Percentiles rank a stretch among this genome's conserved stretches.
Evolutionary conservation across 2,888 invertebrate genomes (phyloP).

Genomic region (Megalurothrips usitatus): DNA sequence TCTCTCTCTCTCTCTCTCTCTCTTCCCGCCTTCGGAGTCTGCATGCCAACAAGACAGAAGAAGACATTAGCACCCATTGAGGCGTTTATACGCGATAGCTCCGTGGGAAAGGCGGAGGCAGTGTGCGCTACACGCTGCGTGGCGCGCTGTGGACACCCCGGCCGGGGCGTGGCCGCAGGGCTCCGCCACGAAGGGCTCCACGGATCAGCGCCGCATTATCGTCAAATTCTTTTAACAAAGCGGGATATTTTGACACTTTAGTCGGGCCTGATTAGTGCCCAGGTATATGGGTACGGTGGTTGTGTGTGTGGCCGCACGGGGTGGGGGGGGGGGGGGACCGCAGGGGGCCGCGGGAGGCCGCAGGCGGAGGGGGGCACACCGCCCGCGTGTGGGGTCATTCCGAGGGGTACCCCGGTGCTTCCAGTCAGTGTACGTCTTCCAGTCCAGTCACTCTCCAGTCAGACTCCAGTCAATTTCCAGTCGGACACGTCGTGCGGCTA

Average conservation of each 20-base stretch:
- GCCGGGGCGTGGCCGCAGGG: no score
- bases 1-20: no score
- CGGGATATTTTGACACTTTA: conserved; percentile 21
- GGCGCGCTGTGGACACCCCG: not conserved
- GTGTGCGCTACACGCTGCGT: no score
- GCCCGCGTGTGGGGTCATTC: no score
- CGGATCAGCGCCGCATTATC: not conserved
- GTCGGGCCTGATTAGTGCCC: not conserved
- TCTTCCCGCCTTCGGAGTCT: no score
- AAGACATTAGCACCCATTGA: not conserved
- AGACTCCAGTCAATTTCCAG: no score
- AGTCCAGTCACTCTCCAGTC: no score
- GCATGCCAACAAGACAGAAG: not conserved
- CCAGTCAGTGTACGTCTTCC: no score
- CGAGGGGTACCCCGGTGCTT: no score
- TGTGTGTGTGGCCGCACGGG: not conserved
- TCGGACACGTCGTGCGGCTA: no score
- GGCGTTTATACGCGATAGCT: not conserved
- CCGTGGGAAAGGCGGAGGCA: not conserved
- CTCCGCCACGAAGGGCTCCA: no score
- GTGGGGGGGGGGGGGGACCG: not conserved
- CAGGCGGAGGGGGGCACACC: not conserved
- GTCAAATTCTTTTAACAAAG: conserved; percentile 1
- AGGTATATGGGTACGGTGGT: not conserved
- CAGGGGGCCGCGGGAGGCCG: not conserved